Conservation (phyloP, 2,113 vertebrate genomes). For the Corythornis vintsioides region DNA sequence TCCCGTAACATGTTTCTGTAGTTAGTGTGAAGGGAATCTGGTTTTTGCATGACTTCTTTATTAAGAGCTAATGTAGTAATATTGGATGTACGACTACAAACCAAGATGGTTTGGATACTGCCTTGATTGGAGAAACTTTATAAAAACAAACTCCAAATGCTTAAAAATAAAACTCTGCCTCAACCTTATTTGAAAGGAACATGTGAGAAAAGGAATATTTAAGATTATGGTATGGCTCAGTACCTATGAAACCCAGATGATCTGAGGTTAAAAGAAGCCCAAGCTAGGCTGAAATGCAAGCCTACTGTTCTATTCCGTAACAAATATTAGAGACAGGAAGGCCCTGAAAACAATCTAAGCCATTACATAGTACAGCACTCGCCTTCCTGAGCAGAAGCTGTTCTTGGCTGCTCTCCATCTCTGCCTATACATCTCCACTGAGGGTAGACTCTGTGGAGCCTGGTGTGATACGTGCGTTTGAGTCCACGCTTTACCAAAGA, state of each 20-base stretch:
- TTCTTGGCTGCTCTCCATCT: conserved; percentile 78
- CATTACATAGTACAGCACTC: conserved; percentile 54
- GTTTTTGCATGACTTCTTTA: conserved; percentile 72
- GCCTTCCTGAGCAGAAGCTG: conserved; percentile 63
- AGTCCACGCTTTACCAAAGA: conserved; percentile 61
- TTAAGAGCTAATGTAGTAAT: conserved; percentile 73
- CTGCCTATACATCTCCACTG: conserved; percentile 68
- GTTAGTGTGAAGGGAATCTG: conserved; percentile 70
- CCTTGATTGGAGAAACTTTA: conserved; percentile 78
- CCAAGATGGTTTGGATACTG: conserved; percentile 75
- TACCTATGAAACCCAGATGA: conserved; percentile 63
- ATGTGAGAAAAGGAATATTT: conserved; percentile 23
- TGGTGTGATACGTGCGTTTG: conserved; percentile 55
- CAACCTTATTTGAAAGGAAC: conserved; percentile 37
- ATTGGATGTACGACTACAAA: conserved; percentile 68
- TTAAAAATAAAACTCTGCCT: conserved; percentile 73
- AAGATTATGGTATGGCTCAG: neutral
- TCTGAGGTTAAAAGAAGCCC: conserved; percentile 20
- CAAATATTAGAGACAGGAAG: conserved; percentile 57
- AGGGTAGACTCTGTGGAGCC: conserved; percentile 79
- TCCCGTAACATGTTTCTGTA: conserved; percentile 59
- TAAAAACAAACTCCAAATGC: conserved; percentile 81
- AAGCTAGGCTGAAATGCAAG: conserved; percentile 34
- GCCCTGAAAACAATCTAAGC: conserved; percentile 71
- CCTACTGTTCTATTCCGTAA: conserved; percentile 20